Conservation (phyloP, 2,797 vertebrate genomes). For the Rhinella marina region DNA sequence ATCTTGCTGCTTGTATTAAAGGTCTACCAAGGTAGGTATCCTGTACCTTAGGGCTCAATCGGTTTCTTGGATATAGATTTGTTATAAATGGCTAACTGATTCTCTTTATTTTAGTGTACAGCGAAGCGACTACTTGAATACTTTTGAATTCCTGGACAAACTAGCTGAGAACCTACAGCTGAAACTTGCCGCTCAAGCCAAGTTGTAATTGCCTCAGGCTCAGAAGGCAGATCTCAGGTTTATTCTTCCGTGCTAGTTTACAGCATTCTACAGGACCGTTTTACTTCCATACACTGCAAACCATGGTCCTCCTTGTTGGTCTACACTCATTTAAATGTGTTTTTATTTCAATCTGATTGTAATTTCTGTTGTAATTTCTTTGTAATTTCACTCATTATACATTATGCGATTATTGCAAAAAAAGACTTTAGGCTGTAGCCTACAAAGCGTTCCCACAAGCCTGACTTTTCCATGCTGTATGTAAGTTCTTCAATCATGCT, state of each 20-base stretch:
- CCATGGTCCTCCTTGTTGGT: neutral
- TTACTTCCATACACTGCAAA: neutral
- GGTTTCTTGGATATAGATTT: too few species aligned
- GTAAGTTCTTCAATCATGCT: neutral
- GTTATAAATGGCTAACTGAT: neutral
- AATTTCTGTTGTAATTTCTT: neutral
- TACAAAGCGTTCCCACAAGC: neutral
- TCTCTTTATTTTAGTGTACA: slow-evolving; percentile 76
- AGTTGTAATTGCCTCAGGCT: slow-evolving; percentile 76
- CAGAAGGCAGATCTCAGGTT: neutral
- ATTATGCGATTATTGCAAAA: too few species aligned
- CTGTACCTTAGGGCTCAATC: neutral
- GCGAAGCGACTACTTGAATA: slow-evolving; percentile 92
- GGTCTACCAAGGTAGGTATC: slow-evolving; percentile 87
- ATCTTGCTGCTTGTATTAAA: slow-evolving; percentile 96
- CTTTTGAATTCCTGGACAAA: slow-evolving; percentile 97
- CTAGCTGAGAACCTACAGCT: slow-evolving; percentile 91
- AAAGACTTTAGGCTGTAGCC: neutral
- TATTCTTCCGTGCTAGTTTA: slow-evolving; percentile 60
- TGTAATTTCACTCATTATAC: neutral
- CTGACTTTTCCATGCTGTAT: neutral
- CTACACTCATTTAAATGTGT: slow-evolving; percentile 12
- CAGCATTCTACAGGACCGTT: slow-evolving; percentile 54
- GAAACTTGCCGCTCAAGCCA: slow-evolving; percentile 84
- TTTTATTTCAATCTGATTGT: neutral